phyloP scores from a whole-genome alignment of 2,888 invertebrate genomes.

The Rhagophthalmus giganteus region DNA sequence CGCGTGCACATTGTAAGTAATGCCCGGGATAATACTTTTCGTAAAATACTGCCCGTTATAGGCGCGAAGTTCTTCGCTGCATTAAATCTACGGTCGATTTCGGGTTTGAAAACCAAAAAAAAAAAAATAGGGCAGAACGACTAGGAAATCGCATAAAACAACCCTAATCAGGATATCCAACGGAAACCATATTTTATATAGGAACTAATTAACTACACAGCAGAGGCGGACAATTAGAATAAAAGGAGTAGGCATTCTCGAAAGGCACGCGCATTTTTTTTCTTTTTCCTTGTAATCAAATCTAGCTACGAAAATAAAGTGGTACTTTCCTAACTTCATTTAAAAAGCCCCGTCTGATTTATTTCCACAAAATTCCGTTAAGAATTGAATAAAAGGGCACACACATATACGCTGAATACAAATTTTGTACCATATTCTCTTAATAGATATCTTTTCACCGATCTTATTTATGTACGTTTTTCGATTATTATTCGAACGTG shows the following conservation, averaged over 20 bases:
- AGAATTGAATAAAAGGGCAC: neutral
- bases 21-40: conserved; percentile 17
- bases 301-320: neutral
- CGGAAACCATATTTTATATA: too few species aligned
- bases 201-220: too few species aligned
- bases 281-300: conserved; percentile 1
- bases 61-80: conserved; percentile 12
- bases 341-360: neutral
- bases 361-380: neutral
- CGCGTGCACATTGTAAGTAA: conserved; percentile 25
- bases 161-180: too few species aligned
- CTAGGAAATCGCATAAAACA: too few species aligned
- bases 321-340: neutral
- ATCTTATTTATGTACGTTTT: too few species aligned
- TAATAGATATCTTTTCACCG: neutral
- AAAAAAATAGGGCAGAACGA: too few species aligned
- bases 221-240: too few species aligned
- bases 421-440: neutral
- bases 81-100: neutral
- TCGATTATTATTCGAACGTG: too few species aligned
- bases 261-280: too few species aligned
- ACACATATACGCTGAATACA: neutral
- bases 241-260: too few species aligned
- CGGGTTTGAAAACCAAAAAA: too few species aligned
- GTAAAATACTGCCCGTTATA: conserved; percentile 19